Evolutionary conservation across 2,888 invertebrate genomes (phyloP).

Genomic region (Drosophila setosimentum): DNA sequence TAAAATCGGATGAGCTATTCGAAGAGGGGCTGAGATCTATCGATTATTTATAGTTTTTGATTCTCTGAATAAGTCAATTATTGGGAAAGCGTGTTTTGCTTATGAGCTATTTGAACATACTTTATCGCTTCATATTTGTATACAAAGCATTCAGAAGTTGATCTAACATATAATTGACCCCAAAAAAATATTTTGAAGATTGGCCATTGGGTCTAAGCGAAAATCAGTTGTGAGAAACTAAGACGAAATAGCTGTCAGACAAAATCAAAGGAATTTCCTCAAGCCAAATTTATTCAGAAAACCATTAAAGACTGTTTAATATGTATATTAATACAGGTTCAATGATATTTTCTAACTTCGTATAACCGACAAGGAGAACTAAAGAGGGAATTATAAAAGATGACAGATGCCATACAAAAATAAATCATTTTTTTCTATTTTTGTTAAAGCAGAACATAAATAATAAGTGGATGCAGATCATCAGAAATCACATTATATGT

Average conservation of each 20-base stretch:
- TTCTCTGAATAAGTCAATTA: neutral
- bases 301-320: neutral
- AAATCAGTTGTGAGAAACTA: neutral
- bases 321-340: neutral
- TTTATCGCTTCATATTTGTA: neutral
- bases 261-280: neutral
- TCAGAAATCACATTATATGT: no score
- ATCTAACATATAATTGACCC: neutral
- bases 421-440: accelerated
- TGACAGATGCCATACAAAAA: neutral
- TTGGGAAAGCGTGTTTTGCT: neutral
- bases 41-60: conserved; percentile 6
- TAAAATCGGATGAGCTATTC: conserved; percentile 63
- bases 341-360: neutral
- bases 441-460: no score
- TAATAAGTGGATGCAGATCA: no score
- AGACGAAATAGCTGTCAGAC: neutral
- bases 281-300: neutral
- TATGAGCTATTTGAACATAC: conserved; percentile 2
- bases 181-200: neutral
- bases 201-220: neutral
- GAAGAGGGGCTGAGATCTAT: conserved; percentile 35
- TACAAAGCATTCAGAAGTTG: neutral
- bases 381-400: neutral
- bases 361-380: neutral